phyloP scores from a whole-genome alignment of 2,113 vertebrate genomes.

The Brachypteracias leptosomus region DNA sequence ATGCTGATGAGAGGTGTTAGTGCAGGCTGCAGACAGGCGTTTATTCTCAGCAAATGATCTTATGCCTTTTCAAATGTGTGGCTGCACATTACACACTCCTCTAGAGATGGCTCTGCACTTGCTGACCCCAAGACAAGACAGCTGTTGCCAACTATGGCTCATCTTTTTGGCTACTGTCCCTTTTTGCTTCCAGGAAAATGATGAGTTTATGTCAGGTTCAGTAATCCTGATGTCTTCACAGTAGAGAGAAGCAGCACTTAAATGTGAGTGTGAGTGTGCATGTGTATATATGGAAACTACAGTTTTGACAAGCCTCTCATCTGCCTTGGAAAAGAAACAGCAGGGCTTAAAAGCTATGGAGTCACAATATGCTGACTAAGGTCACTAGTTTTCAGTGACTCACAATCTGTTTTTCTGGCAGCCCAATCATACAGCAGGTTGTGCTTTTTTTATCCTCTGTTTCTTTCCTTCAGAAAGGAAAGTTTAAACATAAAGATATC shows the following conservation, averaged over 20 bases:
- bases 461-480: not conserved
- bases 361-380: not conserved
- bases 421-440: not conserved
- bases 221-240: not conserved
- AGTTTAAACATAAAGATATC: not conserved
- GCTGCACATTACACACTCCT: not conserved
- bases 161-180: not conserved
- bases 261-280: not conserved
- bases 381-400: not conserved
- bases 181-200: not conserved
- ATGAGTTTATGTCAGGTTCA: not conserved
- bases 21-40: not conserved
- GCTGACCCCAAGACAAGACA: not conserved
- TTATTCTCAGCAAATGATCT: not conserved
- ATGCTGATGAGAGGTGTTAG: not conserved
- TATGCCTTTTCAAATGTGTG: not conserved
- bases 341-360: not conserved
- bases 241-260: not conserved
- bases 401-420: conserved; percentile 31
- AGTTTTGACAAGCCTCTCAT: not conserved
- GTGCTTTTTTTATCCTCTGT: not conserved
- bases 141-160: not conserved
- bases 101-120: not conserved
- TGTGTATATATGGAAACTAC: not conserved
- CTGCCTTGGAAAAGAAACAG: not conserved